Conservation (phyloP, 2,888 invertebrate genomes). For the Cheilosia scutellata region DNA sequence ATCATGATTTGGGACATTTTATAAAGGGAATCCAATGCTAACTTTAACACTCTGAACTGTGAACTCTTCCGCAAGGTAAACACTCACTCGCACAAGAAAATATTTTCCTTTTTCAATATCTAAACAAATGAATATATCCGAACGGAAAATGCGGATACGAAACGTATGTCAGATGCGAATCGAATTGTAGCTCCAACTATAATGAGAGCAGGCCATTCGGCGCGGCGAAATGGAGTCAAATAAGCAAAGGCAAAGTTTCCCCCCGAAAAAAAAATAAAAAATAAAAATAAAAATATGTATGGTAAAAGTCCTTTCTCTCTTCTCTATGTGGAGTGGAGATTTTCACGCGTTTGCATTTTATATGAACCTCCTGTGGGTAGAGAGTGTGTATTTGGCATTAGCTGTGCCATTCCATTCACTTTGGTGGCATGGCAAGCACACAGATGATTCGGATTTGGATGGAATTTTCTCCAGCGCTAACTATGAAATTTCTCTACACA, state of each 20-base stretch:
- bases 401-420: slow-evolving; percentile 48
- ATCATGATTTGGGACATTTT: slow-evolving; percentile 11
- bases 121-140: slow-evolving; percentile 43
- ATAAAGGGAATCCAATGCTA: neutral
- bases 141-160: slow-evolving; percentile 56
- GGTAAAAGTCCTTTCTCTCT: slow-evolving; percentile 65
- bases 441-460: slow-evolving; percentile 37
- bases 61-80: neutral
- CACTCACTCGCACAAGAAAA: slow-evolving; percentile 24
- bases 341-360: slow-evolving; percentile 62
- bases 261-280: slow-evolving; percentile 40
- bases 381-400: neutral
- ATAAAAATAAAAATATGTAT: slow-evolving; percentile 20
- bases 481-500: slow-evolving; percentile 54
- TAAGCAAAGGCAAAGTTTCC: slow-evolving; percentile 45
- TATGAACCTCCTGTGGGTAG: slow-evolving; percentile 14
- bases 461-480: slow-evolving; percentile 41
- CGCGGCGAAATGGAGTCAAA: slow-evolving; percentile 73
- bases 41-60: neutral
- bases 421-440: slow-evolving; percentile 26
- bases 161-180: slow-evolving; percentile 68
- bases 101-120: slow-evolving; percentile 13
- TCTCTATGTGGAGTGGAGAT: slow-evolving; percentile 66
- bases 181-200: slow-evolving; percentile 75
- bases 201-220: slow-evolving; percentile 71